A percentile compares a stretch with the other conserved stretches of the same genome.
These are phyloP conservation scores for Epistrophe grossulariae DNA, from an alignment of 2,888 invertebrate genomes.

Conservation along the genomic window DNA sequence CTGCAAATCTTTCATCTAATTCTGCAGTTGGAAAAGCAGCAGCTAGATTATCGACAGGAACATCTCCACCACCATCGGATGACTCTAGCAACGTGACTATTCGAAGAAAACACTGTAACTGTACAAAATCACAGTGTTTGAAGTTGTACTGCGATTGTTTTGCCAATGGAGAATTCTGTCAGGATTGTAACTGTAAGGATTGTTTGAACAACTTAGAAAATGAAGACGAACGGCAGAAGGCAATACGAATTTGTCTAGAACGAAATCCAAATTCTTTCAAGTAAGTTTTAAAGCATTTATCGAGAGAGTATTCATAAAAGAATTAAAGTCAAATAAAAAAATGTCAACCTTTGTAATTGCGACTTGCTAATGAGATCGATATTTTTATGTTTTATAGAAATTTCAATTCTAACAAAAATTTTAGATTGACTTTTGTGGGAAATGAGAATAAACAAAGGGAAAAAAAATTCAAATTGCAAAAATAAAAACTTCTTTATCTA, in stretches of 20 bases:
- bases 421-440: no score
- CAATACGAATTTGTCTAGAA: slow-evolving; percentile 97
- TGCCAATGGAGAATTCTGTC: slow-evolving; percentile 99
- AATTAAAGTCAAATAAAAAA: no score
- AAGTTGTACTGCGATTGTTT: slow-evolving; percentile 99
- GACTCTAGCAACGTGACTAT: slow-evolving; percentile 76
- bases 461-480: no score
- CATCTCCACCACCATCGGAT: slow-evolving; percentile 67
- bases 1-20: slow-evolving; percentile 1
- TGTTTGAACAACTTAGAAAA: slow-evolving; percentile 98
- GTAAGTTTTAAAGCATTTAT: slow-evolving; percentile 81
- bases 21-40: neutral
- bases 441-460: no score
- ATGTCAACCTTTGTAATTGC: no score
- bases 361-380: no score
- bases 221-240: slow-evolving; percentile 96
- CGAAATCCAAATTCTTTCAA: slow-evolving; percentile 98
- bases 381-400: no score
- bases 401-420: no score
- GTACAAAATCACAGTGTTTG: slow-evolving; percentile 98
- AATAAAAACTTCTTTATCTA: no score
- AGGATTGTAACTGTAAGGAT: slow-evolving; percentile 98
- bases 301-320: no score
- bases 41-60: slow-evolving; percentile 1
- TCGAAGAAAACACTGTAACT: slow-evolving; percentile 97